Evolutionary conservation across 2,888 invertebrate genomes (phyloP), one percentile per base, ranked within the genome.

Genomic region (Cremastinae sp.): DNA sequence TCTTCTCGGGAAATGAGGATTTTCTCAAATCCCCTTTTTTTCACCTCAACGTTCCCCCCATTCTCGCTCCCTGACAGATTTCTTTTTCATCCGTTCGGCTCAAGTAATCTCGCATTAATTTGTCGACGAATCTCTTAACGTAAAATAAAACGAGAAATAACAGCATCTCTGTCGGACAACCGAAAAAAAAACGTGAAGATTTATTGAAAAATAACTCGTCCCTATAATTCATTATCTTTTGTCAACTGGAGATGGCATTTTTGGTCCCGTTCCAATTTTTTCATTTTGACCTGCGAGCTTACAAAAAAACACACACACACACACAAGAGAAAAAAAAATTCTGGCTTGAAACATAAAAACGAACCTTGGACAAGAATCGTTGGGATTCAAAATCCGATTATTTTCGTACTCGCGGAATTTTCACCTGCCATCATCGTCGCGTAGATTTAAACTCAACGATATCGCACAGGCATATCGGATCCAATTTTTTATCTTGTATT

Each of bases 321-420:
- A n/a, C n/a, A n/a, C n/a, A n/a, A 22, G 8, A 14, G 43, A 43
- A 0, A 59, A 43, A 43, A 9, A 2, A 9, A 58, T 45, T 14
- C 3, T 4, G 4, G 16, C 1, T 5, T 2, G 14, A n/a, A 64
- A 8, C 41, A 35, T n/a, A 8, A 53, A 39, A 12, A 77, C 76
- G 49, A 73, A 77, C 76, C 76, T 77, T 65, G 65, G 65, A 28
- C 28, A 5, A 39, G 56, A 74, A 61, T 49, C 37, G n/a, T n/a
- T 55, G 4, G 45, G 68, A 65, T 61, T 77, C 69, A 77, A 22
- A 70, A 49, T 49, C 53, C 76, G 65, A 77, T 55, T 69, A 70
- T 74, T 61, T 39, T 74, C 70, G 49, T 47, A 49, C 59, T 61
- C 49, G 12, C 51, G 12, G 59, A 56, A 35, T 64, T 55, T 77